Base-by-base conservation (phyloP, 1,140 invertebrate genomes). In the Zaprionus camerounensis region DNA sequence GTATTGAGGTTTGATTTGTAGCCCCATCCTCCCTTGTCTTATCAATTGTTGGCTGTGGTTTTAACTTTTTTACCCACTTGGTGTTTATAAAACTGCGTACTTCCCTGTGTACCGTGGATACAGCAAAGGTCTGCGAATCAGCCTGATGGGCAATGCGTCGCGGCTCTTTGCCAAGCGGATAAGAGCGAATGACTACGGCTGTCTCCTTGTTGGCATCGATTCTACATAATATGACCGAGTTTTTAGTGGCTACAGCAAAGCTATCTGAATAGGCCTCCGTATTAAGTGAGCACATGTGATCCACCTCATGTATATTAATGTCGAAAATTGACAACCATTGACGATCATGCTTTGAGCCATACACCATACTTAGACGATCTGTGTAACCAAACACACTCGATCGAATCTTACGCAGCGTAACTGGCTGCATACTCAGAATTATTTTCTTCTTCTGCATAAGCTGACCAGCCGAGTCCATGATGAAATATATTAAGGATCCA, bases 341-440 rank as follows among this genome's bases (percentile, higher is more conserved):
- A 99, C 98, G 3, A 99, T 94, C 93, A 99, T 99, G 91, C 99
- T 99, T 99, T 9, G 98, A 99, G 9, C 98, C 99, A 94, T 99
- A 99, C 77, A 99, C 99, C 2, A 99, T 98, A 1, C 98, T 99
- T 0, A 99, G 99, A 57, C 99, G 95, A 93, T 99, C 99, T 1
- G 98, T 99, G 92, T 99, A 99, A 11, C 98, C 99, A 94, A 99
- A 99, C 4, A 99, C 98, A 94, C 99, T 99, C 3, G 98, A 98
- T 76, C 96, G 93, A 90, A 99, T 99, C 20, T 97, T 98, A 76
- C 96, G 94, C 66, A 99, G 94, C 44, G 98, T 96, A 2, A 98
- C 99, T 5, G 99, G 99, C 92, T 99, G 98, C 1, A 99, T 99
- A 36, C 98, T 99, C 4, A 99, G 94, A 0, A 98, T 99, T 15